A percentile compares a stretch with the other conserved stretches of the same genome.
These are phyloP conservation scores for Dioctria linearis DNA, from an alignment of 2,888 invertebrate species.

Conservation along the genomic window DNA sequence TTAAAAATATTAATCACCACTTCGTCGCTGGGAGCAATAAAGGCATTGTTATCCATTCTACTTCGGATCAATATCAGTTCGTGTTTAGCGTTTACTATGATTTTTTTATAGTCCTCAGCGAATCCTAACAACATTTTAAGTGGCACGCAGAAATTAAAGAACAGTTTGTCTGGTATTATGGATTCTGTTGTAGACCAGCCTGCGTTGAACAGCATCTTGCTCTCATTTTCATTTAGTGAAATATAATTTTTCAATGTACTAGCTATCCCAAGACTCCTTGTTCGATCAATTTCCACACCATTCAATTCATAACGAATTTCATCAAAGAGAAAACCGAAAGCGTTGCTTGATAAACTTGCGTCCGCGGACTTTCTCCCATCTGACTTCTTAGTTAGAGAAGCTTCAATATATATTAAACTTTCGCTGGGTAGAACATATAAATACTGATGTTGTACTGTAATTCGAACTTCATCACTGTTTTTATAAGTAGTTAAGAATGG, in stretches of 20 bases:
- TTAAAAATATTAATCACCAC: too few relatives aligned
- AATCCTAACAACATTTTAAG: slow-evolving; percentile 65
- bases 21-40: slow-evolving; percentile 42
- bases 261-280: slow-evolving; percentile 63
- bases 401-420: not conserved
- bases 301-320: slow-evolving; percentile 66
- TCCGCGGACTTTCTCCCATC: slow-evolving; percentile 25
- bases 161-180: slow-evolving; percentile 52
- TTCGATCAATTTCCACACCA: slow-evolving; percentile 64
- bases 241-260: slow-evolving; percentile 64
- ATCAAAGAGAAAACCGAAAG: slow-evolving; percentile 64
- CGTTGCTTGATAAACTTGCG: slow-evolving; percentile 42
- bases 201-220: slow-evolving; percentile 57
- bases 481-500: too few relatives aligned
- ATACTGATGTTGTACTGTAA: too few relatives aligned
- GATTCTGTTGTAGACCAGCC: slow-evolving; percentile 57
- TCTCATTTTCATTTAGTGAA: slow-evolving; percentile 60
- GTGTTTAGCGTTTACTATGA: slow-evolving; percentile 57
- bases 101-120: slow-evolving; percentile 66
- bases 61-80: not conserved
- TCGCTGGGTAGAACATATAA: too few relatives aligned
- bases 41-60: slow-evolving; percentile 52
- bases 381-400: too few relatives aligned
- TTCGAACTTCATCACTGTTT: too few relatives aligned
- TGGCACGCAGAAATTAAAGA: slow-evolving; percentile 64